Conservation (phyloP, 2,888 invertebrate species). For the Apomyelois bistriatella region DNA sequence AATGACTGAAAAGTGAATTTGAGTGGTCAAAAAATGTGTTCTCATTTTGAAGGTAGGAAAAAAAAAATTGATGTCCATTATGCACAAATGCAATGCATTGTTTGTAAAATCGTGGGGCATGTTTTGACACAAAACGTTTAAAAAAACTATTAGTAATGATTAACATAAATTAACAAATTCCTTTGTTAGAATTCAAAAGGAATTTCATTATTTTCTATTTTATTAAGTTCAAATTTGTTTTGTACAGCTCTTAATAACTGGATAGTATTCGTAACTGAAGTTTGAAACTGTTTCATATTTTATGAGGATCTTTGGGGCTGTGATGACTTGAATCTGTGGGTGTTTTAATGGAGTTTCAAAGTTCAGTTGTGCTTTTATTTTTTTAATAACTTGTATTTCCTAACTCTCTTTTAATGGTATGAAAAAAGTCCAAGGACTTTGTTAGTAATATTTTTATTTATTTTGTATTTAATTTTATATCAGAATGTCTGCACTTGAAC, state of each 20-base stretch:
- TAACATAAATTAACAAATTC: too few relatives aligned
- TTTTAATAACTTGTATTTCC: not conserved
- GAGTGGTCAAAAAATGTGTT: not conserved
- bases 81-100: constrained; percentile 3
- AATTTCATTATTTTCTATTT: too few relatives aligned
- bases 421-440: constrained; percentile 6
- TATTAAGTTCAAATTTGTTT: not conserved
- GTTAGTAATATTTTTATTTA: constrained; percentile 8
- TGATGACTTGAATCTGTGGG: constrained; percentile 8
- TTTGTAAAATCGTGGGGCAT: not conserved
- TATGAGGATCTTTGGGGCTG: constrained; percentile 9
- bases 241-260: not conserved
- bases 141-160: too few relatives aligned
- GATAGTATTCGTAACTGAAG: not conserved
- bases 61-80: not conserved
- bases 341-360: not conserved
- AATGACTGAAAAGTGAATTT: not conserved
- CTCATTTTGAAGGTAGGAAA: not conserved
- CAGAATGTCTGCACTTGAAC: constrained; percentile 42
- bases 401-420: not conserved
- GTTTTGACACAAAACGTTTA: too few relatives aligned
- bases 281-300: constrained; percentile 2
- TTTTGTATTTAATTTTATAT: constrained; percentile 17
- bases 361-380: not conserved
- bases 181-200: too few relatives aligned